Percentiles rank a stretch among this genome's conserved stretches.
Evolutionary conservation across 1,140 invertebrate genomes (phyloP).

Genomic region (Apis mellifera): DNA sequence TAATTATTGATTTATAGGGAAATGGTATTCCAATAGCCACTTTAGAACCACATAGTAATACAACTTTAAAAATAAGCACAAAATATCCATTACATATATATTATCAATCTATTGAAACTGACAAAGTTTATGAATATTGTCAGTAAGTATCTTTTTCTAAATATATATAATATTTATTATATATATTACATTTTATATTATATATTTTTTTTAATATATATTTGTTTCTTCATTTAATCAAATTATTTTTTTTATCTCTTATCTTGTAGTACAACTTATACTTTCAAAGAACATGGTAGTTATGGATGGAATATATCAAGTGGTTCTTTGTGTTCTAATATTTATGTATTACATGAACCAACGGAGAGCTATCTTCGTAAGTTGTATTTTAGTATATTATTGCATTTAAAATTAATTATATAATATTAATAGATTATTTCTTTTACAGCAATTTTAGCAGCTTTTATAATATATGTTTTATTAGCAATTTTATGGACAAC

Average conservation of each 20-base stretch:
- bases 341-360: slow-evolving; percentile 71
- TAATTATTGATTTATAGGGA: slow-evolving; percentile 72
- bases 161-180: background rate
- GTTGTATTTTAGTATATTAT: slow-evolving; percentile 41
- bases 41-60: slow-evolving; percentile 69
- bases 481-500: slow-evolving; percentile 73
- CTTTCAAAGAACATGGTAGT: slow-evolving; percentile 80
- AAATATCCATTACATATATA: slow-evolving; percentile 77
- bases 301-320: slow-evolving; percentile 82
- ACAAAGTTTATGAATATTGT: slow-evolving; percentile 62
- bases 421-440: slow-evolving; percentile 31
- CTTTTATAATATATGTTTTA: slow-evolving; percentile 77
- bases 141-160: slow-evolving; percentile 71
- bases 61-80: slow-evolving; percentile 78
- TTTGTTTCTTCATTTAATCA: background rate
- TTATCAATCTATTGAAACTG: slow-evolving; percentile 55
- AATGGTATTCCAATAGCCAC: slow-evolving; percentile 70
- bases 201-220: background rate
- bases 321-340: slow-evolving; percentile 68
- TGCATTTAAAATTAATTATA: background rate
- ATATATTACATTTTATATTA: too few relatives aligned
- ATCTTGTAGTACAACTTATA: slow-evolving; percentile 71
- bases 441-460: slow-evolving; percentile 80
- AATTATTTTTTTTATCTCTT: slow-evolving; percentile 60
- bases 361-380: slow-evolving; percentile 82